Base-by-base conservation (phyloP, 2,113 vertebrate species). In the Tamias sibiricus region DNA sequence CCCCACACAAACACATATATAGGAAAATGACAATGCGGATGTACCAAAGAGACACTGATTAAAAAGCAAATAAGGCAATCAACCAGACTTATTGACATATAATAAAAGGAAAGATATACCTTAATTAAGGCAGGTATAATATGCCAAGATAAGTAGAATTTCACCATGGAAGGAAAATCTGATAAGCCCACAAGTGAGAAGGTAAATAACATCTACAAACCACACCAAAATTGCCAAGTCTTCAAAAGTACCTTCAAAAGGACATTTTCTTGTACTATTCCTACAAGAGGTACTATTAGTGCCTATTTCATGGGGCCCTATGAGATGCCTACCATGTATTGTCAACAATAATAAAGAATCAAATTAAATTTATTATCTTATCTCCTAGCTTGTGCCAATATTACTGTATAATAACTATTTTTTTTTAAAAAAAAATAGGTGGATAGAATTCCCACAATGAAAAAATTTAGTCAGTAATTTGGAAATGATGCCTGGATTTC, bases 401-500 rank as follows among this genome's bases (percentile, higher is more conserved):
- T 28, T 76, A 76, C 32, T 44, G 32, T 13, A 30, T 9, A 75
- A 19, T 26, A 86, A 75, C 75, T 42, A 75, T 17, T 52, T 54
- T 54, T 49, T 57, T 57, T 20, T 19, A 81, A 26, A 87, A 35
- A 49, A 24, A 87, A n/a, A 49, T 59, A 59, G 40, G 42, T 54
- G n/a, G 9, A 79, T 42, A 49, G 49, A 91, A 54, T 71, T 13
- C 19, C 17, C 49, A 69, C 49, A 71, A 69, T 10, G 26, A 82
- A 52, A 64, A 68, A 81, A 37, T 8, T n/a, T 59, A 69, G 16
- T 76, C 66, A 83, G 24, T 40, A 26, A 54, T 82, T 87, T 87
- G 22, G 82, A 95, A 95, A 93, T 16, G 82, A 81, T 44, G n/a
- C 77, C 40, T 75, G 75, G 44, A 82, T 87, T 90, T 87, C 68